Base-by-base conservation (phyloP, 2,888 invertebrate species). In the Volucella bombylans region DNA sequence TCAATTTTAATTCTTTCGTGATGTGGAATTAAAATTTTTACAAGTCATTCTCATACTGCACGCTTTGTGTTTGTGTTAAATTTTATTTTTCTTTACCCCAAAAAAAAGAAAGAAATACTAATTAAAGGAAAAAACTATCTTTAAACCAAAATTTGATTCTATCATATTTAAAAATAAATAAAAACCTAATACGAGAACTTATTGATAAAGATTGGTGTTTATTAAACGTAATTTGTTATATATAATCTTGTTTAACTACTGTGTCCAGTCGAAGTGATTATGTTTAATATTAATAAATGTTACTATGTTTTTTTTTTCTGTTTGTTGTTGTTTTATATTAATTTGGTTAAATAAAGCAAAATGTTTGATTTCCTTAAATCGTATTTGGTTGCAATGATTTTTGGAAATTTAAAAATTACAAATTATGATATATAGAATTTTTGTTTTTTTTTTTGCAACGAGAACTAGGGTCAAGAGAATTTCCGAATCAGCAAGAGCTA, bases 31-130 rank as follows among this genome's bases (percentile, higher is more conserved):
- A 55, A 62, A 78, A 68, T 61, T 10, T 61, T 71, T 64, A 81
- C 76, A 68, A 72, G 72, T 80, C 83, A 87, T 87, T 82, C 77
- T 83, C 85, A 87, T 89, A 87, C 89, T 91, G 90, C 90, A 91
- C 90, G 90, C 89, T 89, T 90, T 89, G 86, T 88, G 89, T 90
- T 91, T 87, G 77, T 88, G 88, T 88, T 87, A 71, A 80, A 77
- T 82, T 74, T 79, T 55, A 80, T 80, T 79, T 77, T 79, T 55
- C 61, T 74, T 80, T 61, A 61, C 31, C 31, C n/a, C 18, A 59
- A 78, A 80, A 73, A 54, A 81, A 69, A 64, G 85, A 76, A 82
- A 67, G 59, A 59, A 65, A 77, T 79, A 59, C 77, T 55, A 61
- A 74, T 72, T 74, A 64, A 62, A 67, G 47, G 72, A 38, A 79